Conservation (phyloP, 2,113 vertebrate species). For the Lathamus discolor region DNA sequence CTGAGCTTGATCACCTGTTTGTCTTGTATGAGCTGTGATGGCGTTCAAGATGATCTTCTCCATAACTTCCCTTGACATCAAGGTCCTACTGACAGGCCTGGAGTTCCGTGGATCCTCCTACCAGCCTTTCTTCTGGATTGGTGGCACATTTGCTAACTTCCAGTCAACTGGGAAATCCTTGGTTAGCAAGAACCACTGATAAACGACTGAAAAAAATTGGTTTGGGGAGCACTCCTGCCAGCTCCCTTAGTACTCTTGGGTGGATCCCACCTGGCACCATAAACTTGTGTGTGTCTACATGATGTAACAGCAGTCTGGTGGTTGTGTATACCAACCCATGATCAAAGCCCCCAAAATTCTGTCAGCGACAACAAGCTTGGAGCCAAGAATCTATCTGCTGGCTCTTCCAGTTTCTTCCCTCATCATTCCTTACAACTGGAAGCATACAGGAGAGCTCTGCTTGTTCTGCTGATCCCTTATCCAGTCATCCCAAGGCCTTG, state of each 20-base stretch:
- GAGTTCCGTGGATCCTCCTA: background rate
- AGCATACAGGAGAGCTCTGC: background rate
- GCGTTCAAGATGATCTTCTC: background rate
- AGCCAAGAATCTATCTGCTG: background rate
- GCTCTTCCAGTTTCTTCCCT: background rate
- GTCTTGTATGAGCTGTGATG: too few species aligned
- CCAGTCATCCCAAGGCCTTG: background rate
- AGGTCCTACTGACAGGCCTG: background rate
- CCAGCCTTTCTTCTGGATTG: background rate
- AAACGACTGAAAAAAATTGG: background rate
- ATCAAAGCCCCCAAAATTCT: background rate
- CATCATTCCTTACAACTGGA: background rate
- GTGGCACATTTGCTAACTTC: background rate
- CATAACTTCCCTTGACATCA: fast-evolving
- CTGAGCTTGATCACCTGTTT: background rate
- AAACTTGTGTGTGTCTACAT: background rate
- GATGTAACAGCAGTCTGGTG: background rate
- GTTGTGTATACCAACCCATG: fast-evolving
- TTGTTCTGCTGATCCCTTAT: background rate
- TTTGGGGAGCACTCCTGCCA: background rate
- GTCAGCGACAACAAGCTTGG: background rate
- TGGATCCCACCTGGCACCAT: background rate
- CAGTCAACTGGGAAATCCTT: background rate
- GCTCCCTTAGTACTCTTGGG: background rate
- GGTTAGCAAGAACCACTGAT: background rate